phyloP scores from a whole-genome alignment of 2,797 vertebrate genomes.

The Hipposideros larvatus region DNA sequence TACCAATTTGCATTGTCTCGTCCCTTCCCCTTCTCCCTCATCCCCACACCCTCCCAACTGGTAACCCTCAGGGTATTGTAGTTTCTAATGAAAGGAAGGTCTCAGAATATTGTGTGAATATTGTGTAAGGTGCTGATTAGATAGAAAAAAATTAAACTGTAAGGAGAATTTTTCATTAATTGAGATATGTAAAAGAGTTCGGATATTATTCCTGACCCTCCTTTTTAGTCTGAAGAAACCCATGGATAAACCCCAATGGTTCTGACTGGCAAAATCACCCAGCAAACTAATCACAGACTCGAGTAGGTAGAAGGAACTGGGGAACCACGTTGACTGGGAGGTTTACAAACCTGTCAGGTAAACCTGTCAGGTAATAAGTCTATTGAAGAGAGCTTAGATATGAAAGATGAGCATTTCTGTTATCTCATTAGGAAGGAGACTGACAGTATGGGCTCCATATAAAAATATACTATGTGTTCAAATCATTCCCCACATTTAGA shows the following conservation, averaged over 20 bases:
- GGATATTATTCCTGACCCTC: neutral
- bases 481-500: neutral
- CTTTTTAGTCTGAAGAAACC: neutral
- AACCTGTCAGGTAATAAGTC: neutral
- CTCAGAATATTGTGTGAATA: conserved; percentile 2
- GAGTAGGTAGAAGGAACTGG: neutral
- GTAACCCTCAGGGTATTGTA: neutral
- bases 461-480: neutral
- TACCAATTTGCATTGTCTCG: too few relatives aligned
- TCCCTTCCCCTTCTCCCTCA: too few relatives aligned
- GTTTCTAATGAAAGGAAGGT: conserved; percentile 53
- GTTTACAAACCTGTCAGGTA: neutral
- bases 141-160: neutral
- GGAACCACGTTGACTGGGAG: too few relatives aligned
- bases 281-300: neutral
- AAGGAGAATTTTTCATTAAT: neutral
- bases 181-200: neutral
- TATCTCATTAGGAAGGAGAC: neutral
- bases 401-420: neutral
- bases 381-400: neutral
- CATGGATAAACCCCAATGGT: neutral
- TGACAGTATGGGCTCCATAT: neutral
- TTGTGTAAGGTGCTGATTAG: neutral
- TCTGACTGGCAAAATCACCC: neutral
- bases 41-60: too few relatives aligned